Conservation (phyloP, 2,888 invertebrate species). For the Megaustenia siamemsis region DNA sequence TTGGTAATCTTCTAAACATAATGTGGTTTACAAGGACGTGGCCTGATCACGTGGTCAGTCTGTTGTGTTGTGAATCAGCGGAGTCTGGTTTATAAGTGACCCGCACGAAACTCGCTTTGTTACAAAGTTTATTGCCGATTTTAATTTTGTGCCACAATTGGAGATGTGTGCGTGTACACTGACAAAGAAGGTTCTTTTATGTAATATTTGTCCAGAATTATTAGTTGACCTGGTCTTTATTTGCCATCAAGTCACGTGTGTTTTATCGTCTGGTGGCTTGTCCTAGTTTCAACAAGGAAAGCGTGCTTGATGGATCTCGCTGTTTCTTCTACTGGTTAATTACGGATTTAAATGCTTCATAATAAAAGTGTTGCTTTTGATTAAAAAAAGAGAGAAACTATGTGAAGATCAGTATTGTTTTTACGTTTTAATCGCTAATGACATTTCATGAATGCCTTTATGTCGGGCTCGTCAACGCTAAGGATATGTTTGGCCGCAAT, state of each 20-base stretch:
- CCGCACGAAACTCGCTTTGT: background rate
- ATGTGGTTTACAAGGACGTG: conserved; percentile 67
- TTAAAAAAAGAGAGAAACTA: background rate
- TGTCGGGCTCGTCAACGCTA: conserved; percentile 73
- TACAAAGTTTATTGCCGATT: background rate
- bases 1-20: conserved; percentile 6
- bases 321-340: background rate
- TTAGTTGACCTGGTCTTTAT: conserved; percentile 29
- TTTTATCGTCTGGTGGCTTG: conserved; percentile 47
- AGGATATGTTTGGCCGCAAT: conserved; percentile 83
- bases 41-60: conserved; percentile 74
- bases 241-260: conserved; percentile 50
- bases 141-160: background rate
- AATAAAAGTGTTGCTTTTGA: background rate
- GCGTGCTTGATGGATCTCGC: conserved; percentile 33
- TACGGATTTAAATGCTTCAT: background rate
- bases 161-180: background rate
- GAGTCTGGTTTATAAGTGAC: conserved; percentile 26
- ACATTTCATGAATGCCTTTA: conserved; percentile 52
- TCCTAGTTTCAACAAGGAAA: conserved; percentile 41
- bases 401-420: background rate
- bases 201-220: background rate
- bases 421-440: conserved; percentile 28
- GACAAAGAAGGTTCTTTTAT: background rate
- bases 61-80: conserved; percentile 48